These are phyloP conservation scores for Ancistrus triradiatus DNA, from an alignment of 2,113 vertebrate species.

Conservation along the genomic window DNA sequence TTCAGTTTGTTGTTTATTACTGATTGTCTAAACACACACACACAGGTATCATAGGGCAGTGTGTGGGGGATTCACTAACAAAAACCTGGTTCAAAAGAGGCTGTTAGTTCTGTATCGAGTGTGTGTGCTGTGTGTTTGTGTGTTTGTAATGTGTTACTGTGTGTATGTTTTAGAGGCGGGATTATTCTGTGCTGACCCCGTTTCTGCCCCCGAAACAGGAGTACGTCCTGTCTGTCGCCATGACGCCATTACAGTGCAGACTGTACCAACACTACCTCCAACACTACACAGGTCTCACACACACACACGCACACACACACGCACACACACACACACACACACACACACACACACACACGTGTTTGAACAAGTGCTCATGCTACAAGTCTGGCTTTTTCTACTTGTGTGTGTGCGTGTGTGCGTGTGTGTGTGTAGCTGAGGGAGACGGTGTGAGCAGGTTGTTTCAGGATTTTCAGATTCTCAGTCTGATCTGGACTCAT, in stretches of 20 bases:
- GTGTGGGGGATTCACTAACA: no score
- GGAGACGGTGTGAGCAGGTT: constrained; percentile 47
- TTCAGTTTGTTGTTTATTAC: no score
- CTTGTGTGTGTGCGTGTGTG: not conserved
- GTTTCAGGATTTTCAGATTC: constrained; percentile 94
- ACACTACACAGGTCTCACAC: constrained; percentile 76
- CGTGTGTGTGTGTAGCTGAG: constrained; percentile 30
- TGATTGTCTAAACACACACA: no score
- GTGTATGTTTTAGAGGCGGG: constrained; percentile 77
- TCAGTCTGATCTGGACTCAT: constrained; percentile 92
- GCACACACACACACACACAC: not conserved
- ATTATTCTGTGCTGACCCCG: constrained; percentile 88
- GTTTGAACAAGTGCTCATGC: no score
- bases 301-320: not conserved
- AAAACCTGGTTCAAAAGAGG: no score
- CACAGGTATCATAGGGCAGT: no score
- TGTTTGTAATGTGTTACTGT: not conserved
- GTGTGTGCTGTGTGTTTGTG: not conserved
- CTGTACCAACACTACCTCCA: constrained; percentile 89
- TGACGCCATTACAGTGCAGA: constrained; percentile 84
- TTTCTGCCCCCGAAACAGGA: constrained; percentile 95
- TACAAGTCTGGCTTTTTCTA: no score
- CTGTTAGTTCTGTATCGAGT: no score
- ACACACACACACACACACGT: not conserved
- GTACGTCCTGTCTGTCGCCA: constrained; percentile 86